Percentiles rank a stretch among this genome's conserved stretches.
phyloP scores from a whole-genome alignment of 2,888 invertebrate species.

The Cheilosia vernalis region DNA sequence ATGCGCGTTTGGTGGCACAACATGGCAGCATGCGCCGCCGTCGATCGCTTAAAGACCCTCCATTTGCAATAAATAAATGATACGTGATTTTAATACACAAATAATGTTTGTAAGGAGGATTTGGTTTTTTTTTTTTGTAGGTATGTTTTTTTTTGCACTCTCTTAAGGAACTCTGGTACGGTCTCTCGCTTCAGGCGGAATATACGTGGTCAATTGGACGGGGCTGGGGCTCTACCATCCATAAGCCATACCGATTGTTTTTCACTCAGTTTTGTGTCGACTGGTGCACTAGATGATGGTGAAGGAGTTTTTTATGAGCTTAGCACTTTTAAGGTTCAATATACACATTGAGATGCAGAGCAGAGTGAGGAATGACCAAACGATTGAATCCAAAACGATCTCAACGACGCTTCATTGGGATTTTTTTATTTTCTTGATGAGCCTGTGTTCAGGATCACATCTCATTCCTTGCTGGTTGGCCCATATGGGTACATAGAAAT shows the following conservation, averaged over 20 bases:
- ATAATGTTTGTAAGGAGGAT: constrained; percentile 77
- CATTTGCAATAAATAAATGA: constrained; percentile 83
- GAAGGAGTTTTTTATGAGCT: constrained; percentile 56
- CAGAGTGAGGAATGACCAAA: constrained; percentile 61
- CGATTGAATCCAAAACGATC: constrained; percentile 51
- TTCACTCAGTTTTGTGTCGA: constrained; percentile 63
- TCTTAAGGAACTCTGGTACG: background rate
- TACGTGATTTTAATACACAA: constrained; percentile 84
- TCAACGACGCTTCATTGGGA: constrained; percentile 42
- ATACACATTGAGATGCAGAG: constrained; percentile 73
- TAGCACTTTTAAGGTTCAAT: constrained; percentile 71
- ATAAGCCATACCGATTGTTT: constrained; percentile 47
- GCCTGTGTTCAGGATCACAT: constrained; percentile 55
- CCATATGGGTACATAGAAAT: constrained; percentile 71
- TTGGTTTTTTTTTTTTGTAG: constrained; percentile 39
- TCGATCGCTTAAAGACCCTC: constrained; percentile 70
- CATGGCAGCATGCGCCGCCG: constrained; percentile 72
- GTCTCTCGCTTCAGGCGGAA: constrained; percentile 7
- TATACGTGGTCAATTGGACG: constrained; percentile 10
- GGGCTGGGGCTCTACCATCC: constrained; percentile 10
- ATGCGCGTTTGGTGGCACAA: constrained; percentile 68
- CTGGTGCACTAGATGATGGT: constrained; percentile 45
- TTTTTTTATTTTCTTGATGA: constrained; percentile 13
- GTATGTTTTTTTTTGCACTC: background rate
- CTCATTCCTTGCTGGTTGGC: constrained; percentile 39